Base-by-base conservation (phyloP, 2,888 invertebrate species). In the Chrysodeixis includens region DNA sequence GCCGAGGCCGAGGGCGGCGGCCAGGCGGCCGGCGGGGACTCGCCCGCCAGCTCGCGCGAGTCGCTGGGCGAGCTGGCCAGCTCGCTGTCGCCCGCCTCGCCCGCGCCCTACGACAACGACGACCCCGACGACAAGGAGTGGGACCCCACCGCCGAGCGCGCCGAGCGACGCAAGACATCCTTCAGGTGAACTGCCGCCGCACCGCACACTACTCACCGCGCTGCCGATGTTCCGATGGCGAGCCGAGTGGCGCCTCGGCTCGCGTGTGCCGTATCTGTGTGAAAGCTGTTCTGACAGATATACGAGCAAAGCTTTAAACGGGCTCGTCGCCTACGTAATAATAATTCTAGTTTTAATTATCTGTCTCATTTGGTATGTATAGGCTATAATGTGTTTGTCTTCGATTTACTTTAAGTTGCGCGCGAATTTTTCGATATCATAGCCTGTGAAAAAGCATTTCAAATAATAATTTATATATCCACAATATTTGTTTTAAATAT, bases 121-220 rank as follows among this genome's bases (percentile, higher is more conserved):
- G 98, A 98, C 91, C 98, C 98, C 30, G 97, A 98, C 88, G 98
- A 98, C 93, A 97, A 97, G 7, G 98, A 98, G 87, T 98, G 98
- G 98, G 96, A 96, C 20, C 96, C 94, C 4, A 83, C 91, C 58
- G 87, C 87, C 0, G 95, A 91, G 62, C 89, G 87, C 32, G 54
- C 68, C 0, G 93, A 93, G 4, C 78, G 88, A 4, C 81, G 93
- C 32, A 91, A 88, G 58, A 86, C 83, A 58, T 73, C 86, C 1
- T 88, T 91, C 69, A 90, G 91, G 73, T 93, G 82, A 89, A 81
- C 26, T 32, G 0, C 20, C 9, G 7, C 8, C 2, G 9, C 5
- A 1, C 20, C n/a, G n/a, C n/a, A n/a, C n/a, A n/a, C n/a, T n/a
- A n/a, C n/a, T n/a, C n/a, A 40, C 59, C 56, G 40, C 30, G 20